Evolutionary conservation across 2,113 vertebrate species (phyloP).

Genomic region (Heteronetta atricapilla): DNA sequence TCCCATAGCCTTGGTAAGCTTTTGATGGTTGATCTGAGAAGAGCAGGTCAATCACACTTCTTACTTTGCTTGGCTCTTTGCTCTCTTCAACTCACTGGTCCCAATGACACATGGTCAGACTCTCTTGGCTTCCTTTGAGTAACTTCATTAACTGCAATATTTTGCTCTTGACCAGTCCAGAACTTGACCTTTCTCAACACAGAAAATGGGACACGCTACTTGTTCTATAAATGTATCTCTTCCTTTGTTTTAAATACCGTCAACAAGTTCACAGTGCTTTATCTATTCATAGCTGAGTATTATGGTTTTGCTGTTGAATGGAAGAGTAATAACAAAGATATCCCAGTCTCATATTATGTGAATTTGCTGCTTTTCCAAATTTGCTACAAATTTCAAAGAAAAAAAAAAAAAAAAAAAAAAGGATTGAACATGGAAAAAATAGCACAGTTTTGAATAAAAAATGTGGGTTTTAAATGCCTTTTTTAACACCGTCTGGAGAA

Average conservation of each 20-base stretch:
- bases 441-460: not conserved
- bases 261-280: rapidly evolving
- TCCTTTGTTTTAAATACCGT: not conserved
- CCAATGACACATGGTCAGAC: rapidly evolving
- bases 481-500: not conserved
- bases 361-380: not conserved
- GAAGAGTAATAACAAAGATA: not conserved
- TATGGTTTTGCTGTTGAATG: not conserved
- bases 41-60: not conserved
- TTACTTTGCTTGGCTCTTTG: not conserved
- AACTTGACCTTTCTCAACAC: not conserved
- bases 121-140: not conserved
- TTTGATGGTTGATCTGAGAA: not conserved
- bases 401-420: not conserved
- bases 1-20: not conserved
- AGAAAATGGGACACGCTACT: not conserved
- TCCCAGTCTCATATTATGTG: not conserved
- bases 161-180: not conserved
- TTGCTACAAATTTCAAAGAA: not conserved
- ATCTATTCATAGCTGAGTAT: not conserved
- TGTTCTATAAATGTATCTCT: not conserved
- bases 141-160: not conserved
- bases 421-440: not conserved
- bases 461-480: not conserved
- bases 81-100: not conserved